These are phyloP conservation scores for Capromys pilorides DNA, from an alignment of 2,797 vertebrate genomes.

Conservation along the genomic window DNA sequence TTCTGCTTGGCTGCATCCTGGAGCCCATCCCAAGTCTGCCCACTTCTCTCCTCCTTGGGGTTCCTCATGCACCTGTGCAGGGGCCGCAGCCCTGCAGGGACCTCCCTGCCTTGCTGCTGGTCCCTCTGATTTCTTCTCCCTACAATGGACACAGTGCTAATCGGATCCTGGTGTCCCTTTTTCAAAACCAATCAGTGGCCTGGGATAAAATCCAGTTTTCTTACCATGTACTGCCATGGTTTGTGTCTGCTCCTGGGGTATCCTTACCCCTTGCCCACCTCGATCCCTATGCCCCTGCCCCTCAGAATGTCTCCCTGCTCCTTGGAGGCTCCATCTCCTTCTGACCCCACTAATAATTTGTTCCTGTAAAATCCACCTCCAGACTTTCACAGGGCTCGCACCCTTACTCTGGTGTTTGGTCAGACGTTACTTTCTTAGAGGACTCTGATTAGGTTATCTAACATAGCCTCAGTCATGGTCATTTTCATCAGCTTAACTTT, in stretches of 20 bases:
- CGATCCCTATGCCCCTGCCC: rapidly evolving
- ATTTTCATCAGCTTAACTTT: neutral
- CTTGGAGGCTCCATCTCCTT: rapidly evolving
- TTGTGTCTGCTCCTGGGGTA: rapidly evolving
- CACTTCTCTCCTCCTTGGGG: rapidly evolving
- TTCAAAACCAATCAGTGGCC: neutral
- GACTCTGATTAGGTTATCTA: neutral
- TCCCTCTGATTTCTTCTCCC: neutral
- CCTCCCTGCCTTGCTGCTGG: neutral
- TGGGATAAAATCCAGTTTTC: neutral
- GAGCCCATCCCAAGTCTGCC: neutral
- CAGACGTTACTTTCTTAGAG: neutral
- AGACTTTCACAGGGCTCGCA: neutral
- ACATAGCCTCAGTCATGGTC: rapidly evolving
- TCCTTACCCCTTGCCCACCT: rapidly evolving
- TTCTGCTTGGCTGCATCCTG: neutral
- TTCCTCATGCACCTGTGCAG: neutral
- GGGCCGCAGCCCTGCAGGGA: rapidly evolving
- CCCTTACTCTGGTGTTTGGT: neutral
- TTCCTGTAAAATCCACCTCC: rapidly evolving
- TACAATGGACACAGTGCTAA: neutral
- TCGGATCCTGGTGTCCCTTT: neutral
- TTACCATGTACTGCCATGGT: too few relatives aligned
- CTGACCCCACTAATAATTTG: neutral
- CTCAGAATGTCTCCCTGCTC: rapidly evolving